Percentiles rank a stretch among this genome's conserved stretches.
Evolutionary conservation across 2,888 invertebrate species (phyloP).

Genomic region (Pasiphila rectangulata): DNA sequence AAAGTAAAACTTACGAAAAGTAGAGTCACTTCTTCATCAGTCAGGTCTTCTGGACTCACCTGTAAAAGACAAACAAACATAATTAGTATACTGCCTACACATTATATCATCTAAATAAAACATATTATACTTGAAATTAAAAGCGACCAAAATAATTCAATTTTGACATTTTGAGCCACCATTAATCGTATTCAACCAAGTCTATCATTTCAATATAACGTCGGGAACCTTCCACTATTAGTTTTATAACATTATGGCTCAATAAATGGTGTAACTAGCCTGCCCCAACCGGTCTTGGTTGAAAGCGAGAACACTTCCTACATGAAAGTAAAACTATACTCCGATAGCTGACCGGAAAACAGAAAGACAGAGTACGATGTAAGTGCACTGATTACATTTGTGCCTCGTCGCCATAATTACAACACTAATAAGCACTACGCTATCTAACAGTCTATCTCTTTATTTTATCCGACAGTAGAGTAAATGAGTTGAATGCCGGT

Average conservation of each 20-base stretch:
- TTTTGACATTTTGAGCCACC: neutral
- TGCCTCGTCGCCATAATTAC: conserved; percentile 27
- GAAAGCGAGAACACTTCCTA: conserved; percentile 80
- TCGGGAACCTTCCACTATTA: conserved; percentile 26
- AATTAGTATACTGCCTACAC: conserved; percentile 1
- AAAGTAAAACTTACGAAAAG: conserved; percentile 43
- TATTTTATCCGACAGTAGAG: neutral
- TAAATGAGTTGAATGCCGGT: neutral
- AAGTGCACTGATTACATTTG: conserved; percentile 25
- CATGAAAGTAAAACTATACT: conserved; percentile 76
- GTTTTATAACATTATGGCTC: conserved; percentile 24
- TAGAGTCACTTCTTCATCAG: conserved; percentile 40
- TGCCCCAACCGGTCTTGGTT: conserved; percentile 70
- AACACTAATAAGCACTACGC: neutral
- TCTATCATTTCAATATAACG: conserved; percentile 19
- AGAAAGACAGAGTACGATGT: conserved; percentile 27
- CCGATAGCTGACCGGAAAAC: conserved; percentile 65
- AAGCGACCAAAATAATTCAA: no score
- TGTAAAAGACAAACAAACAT: conserved; percentile 44
- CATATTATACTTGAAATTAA: no score
- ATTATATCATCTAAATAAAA: neutral
- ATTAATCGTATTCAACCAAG: neutral
- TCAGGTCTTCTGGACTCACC: conserved; percentile 61
- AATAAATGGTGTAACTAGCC: conserved; percentile 42
- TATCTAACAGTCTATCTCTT: neutral